Conservation (phyloP, 2,797 vertebrate genomes). For the Zalophus californianus region DNA sequence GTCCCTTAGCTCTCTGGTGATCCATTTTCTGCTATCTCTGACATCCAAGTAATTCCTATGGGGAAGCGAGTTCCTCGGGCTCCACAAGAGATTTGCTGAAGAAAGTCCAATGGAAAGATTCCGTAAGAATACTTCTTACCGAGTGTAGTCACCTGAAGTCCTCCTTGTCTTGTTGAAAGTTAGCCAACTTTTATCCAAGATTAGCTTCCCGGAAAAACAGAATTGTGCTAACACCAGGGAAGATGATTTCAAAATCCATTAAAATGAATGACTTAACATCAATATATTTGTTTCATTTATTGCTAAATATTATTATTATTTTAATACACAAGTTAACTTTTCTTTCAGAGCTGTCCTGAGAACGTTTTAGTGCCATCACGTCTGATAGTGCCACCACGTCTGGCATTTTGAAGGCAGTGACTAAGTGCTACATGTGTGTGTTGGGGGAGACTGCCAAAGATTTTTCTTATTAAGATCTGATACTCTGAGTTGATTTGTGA, state of each 20-base stretch:
- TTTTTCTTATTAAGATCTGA: not conserved
- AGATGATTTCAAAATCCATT: not conserved
- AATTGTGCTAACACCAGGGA: not conserved
- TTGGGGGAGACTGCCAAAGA: not conserved
- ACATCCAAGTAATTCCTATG: not conserved
- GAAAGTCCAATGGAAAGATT: not conserved
- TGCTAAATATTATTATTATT: not conserved
- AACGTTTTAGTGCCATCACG: not conserved
- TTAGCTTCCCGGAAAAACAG: constrained; percentile 17
- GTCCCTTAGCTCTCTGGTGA: not conserved
- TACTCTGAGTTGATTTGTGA: not conserved
- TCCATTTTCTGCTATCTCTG: not conserved
- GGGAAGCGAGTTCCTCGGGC: not conserved
- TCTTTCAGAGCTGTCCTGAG: not conserved
- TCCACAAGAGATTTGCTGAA: not conserved
- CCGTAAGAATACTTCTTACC: not conserved
- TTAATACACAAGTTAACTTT: constrained; percentile 21
- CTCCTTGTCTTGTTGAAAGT: not conserved
- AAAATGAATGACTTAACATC: not conserved
- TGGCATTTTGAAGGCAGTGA: not conserved
- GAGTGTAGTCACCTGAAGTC: not conserved
- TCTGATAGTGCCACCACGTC: not conserved
- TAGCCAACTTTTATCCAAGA: not conserved
- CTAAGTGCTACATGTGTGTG: not conserved
- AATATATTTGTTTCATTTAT: not conserved